These are phyloP conservation scores for Aleiodes sp. DNA, from an alignment of 1,140 invertebrate genomes.

Conservation along the genomic window DNA sequence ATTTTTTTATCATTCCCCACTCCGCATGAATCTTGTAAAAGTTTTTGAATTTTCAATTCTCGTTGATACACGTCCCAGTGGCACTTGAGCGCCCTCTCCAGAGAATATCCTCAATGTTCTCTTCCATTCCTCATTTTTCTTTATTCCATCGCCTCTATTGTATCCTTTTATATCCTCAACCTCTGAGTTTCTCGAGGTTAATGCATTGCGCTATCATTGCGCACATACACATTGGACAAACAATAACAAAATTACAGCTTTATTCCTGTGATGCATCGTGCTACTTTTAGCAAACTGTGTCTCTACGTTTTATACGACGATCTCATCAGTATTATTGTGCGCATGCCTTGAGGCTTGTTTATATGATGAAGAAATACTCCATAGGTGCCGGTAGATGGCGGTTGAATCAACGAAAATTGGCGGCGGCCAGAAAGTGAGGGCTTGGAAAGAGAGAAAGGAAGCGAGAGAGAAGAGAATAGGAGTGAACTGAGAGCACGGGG, in stretches of 20 bases:
- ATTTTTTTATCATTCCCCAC: neutral
- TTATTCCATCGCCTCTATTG: no score
- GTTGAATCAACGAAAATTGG: neutral
- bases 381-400: constrained; percentile 15
- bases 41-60: constrained; percentile 29
- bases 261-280: neutral
- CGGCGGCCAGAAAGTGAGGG: neutral
- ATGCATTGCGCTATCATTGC: neutral
- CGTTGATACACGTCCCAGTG: constrained; percentile 24
- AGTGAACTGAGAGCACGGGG: constrained; percentile 6
- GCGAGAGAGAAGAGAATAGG: constrained; percentile 2
- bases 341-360: constrained; percentile 53
- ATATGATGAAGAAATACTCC: constrained; percentile 41
- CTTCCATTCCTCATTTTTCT: neutral
- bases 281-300: neutral
- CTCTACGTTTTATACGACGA: constrained; percentile 9
- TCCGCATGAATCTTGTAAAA: constrained; percentile 3
- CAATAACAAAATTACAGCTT: constrained; percentile 31
- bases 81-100: constrained; percentile 13
- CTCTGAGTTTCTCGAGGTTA: no score
- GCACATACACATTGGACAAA: constrained; percentile 10
- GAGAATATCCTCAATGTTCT: neutral
- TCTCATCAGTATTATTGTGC: constrained; percentile 33
- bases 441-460: constrained; percentile 2
- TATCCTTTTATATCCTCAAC: neutral